Evolutionary conservation across 2,888 invertebrate species (phyloP).

Genomic region (Oxytorus armatus): DNA sequence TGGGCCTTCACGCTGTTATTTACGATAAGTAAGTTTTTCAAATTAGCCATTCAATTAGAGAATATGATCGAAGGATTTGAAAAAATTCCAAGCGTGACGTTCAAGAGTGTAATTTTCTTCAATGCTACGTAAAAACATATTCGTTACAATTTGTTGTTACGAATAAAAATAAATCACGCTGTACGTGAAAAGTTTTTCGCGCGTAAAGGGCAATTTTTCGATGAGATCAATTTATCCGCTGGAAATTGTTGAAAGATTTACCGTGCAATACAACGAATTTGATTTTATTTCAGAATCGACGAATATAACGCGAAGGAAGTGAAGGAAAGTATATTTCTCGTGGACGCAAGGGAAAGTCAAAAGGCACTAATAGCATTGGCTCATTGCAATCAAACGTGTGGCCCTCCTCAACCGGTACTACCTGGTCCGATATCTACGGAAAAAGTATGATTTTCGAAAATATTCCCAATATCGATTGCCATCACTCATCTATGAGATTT

Average conservation of each 20-base stretch:
- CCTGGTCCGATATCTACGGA: slow-evolving; percentile 74
- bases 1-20: slow-evolving; percentile 97
- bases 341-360: slow-evolving; percentile 92
- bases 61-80: background rate
- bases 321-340: slow-evolving; percentile 93
- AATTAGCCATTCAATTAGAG: too few species aligned
- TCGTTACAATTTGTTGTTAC: too few species aligned
- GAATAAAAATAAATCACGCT: too few species aligned
- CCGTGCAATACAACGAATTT: background rate
- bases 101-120: too few species aligned
- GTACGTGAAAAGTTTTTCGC: too few species aligned
- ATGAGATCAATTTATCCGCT: too few species aligned
- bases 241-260: background rate
- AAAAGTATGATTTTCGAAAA: slow-evolving; percentile 62
- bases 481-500: background rate
- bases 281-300: slow-evolving; percentile 86
- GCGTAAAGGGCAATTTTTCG: too few species aligned
- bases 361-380: slow-evolving; percentile 86
- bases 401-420: slow-evolving; percentile 70
- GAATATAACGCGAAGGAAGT: slow-evolving; percentile 89
- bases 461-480: slow-evolving; percentile 1
- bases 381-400: slow-evolving; percentile 81
- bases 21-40: slow-evolving; percentile 91
- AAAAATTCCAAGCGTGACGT: too few species aligned
- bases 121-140: too few species aligned